phyloP scores from a whole-genome alignment of 2,888 invertebrate genomes.

The Eueremaeus valkanovi region DNA sequence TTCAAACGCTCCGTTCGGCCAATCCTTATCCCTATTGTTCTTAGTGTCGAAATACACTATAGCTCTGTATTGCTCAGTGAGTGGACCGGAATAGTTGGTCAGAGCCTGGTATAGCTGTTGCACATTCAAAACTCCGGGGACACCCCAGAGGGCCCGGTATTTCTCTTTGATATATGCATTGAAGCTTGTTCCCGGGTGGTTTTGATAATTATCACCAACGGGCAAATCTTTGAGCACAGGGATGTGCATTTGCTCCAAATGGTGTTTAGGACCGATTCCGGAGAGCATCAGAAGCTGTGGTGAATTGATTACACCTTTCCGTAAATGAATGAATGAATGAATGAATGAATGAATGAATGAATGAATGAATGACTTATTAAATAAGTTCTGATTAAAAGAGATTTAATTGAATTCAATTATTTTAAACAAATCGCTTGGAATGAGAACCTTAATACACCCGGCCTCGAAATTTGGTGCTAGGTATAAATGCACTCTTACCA shows the following conservation, averaged over 20 bases:
- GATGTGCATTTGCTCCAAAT: neutral
- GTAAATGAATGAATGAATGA: no score
- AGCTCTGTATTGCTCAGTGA: neutral
- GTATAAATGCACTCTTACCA: no score
- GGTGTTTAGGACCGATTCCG: neutral
- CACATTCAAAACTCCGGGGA: neutral
- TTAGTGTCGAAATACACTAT: neutral
- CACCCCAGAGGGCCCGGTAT: neutral
- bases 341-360: no score
- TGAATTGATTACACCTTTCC: neutral
- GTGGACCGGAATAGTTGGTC: neutral
- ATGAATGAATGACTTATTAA: no score
- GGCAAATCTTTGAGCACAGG: neutral
- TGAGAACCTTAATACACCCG: no score
- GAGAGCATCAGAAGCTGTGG: conserved; percentile 12
- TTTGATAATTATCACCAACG: neutral
- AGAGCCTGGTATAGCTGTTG: neutral
- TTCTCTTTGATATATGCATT: neutral
- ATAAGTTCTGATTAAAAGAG: no score
- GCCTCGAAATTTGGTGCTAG: no score
- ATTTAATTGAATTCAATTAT: no score
- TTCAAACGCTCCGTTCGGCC: neutral
- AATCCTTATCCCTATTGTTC: neutral
- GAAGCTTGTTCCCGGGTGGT: neutral
- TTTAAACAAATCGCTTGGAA: no score